phyloP scores from a whole-genome alignment of 1,140 invertebrate genomes.

The Drosophila yakuba region DNA sequence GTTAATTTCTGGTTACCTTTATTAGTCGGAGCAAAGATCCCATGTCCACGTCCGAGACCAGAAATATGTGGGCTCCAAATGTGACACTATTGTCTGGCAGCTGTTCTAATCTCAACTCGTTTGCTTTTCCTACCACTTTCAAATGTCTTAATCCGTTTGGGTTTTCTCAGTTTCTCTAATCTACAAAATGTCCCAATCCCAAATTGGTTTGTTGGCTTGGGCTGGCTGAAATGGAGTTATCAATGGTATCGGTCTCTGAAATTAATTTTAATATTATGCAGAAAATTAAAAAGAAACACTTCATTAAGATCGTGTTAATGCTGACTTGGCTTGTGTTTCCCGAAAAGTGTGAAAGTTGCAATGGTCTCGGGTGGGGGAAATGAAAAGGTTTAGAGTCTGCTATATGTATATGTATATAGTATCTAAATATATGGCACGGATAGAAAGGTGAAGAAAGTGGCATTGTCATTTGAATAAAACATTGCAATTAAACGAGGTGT shows the following conservation, averaged over 20 bases:
- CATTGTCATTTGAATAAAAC: slow-evolving; percentile 27
- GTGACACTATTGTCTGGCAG: slow-evolving; percentile 68
- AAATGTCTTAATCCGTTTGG: slow-evolving; percentile 63
- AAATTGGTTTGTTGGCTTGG: slow-evolving; percentile 6
- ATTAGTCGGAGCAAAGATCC: not conserved
- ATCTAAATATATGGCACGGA: not conserved
- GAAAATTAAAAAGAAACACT: slow-evolving; percentile 66
- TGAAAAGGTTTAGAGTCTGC: slow-evolving; percentile 6
- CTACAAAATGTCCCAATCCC: slow-evolving; percentile 42
- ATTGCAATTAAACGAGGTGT: not conserved
- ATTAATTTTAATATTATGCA: slow-evolving; percentile 64
- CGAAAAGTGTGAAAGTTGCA: slow-evolving; percentile 69
- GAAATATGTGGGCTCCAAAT: slow-evolving; percentile 60
- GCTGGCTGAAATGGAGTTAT: slow-evolving; percentile 40
- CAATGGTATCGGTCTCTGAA: slow-evolving; percentile 39
- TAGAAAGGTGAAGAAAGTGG: slow-evolving; percentile 34
- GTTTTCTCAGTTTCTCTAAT: slow-evolving; percentile 12
- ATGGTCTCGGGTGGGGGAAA: slow-evolving; percentile 4
- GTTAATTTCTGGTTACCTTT: slow-evolving; percentile 37
- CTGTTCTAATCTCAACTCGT: slow-evolving; percentile 41
- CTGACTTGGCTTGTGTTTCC: slow-evolving; percentile 29
- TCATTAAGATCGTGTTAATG: slow-evolving; percentile 76
- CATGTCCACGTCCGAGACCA: slow-evolving; percentile 7
- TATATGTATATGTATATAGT: not conserved
- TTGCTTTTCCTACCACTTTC: slow-evolving; percentile 37